These are phyloP conservation scores for Chydorus sphaericus DNA, from an alignment of 2,888 invertebrate species.

Conservation along the genomic window DNA sequence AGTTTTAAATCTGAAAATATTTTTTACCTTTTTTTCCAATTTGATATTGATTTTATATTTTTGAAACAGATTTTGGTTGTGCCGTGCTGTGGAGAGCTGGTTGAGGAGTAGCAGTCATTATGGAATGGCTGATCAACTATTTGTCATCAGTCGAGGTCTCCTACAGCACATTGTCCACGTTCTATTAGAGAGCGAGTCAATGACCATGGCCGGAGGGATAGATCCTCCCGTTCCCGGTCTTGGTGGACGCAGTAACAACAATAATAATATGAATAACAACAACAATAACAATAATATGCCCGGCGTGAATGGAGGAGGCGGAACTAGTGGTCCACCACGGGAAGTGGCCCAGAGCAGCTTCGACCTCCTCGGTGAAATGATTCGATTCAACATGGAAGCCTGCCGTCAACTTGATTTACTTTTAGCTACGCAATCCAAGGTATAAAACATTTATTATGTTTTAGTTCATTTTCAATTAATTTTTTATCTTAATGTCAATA, in stretches of 20 bases:
- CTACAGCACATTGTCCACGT: constrained; percentile 23
- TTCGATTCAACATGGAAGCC: constrained; percentile 32
- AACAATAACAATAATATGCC: no score
- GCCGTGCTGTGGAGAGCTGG: constrained; percentile 20
- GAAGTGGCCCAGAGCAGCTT: constrained; percentile 34
- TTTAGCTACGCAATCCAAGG: constrained; percentile 25
- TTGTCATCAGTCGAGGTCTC: constrained; percentile 29
- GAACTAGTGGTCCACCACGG: constrained; percentile 15
- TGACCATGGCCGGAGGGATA: neutral
- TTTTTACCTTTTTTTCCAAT: neutral
- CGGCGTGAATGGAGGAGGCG: neutral
- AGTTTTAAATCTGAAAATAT: neutral
- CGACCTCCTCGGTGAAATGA: constrained; percentile 31
- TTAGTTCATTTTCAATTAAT: neutral
- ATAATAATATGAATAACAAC: neutral
- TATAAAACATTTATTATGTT: constrained; percentile 17
- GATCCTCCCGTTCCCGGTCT: neutral
- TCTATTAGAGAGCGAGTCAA: constrained; percentile 11
- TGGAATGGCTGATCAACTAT: constrained; percentile 19
- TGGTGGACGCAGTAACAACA: neutral
- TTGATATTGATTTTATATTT: neutral
- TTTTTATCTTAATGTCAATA: neutral
- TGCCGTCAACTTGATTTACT: constrained; percentile 29
- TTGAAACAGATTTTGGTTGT: constrained; percentile 19
- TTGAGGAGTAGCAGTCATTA: constrained; percentile 16